phyloP scores from a whole-genome alignment of 2,113 vertebrate species.

The Tragelaphus buxtoni region DNA sequence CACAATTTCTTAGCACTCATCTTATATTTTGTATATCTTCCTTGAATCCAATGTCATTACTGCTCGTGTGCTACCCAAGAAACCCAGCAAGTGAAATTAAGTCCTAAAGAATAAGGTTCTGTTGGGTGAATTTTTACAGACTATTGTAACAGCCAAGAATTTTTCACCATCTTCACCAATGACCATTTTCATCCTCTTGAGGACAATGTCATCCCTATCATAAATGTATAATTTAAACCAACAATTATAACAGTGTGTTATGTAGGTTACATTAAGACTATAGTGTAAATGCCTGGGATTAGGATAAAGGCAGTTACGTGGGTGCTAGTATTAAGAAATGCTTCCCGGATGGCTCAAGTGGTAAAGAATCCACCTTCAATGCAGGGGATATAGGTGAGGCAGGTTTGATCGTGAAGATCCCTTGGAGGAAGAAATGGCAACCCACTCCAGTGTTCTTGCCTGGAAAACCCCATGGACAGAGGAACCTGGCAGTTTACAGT shows the following conservation, averaged over 20 bases:
- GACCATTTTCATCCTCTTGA: background rate
- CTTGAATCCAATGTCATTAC: background rate
- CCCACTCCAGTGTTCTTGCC: background rate
- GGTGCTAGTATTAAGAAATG: background rate
- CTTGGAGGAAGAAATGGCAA: background rate
- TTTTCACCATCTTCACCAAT: background rate
- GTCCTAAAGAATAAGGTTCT: background rate
- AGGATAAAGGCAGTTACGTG: background rate
- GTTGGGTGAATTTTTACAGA: background rate
- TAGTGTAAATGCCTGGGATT: background rate
- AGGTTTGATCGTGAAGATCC: background rate
- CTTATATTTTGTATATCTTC: background rate
- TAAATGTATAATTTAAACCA: background rate
- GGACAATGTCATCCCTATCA: background rate
- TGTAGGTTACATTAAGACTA: background rate
- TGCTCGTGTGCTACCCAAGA: background rate
- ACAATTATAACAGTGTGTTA: background rate
- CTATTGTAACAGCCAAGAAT: background rate
- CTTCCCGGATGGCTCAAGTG: fast-evolving
- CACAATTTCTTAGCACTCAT: background rate
- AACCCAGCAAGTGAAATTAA: background rate
- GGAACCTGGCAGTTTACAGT: background rate
- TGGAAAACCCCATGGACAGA: background rate
- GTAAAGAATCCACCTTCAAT: background rate
- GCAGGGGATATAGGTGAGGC: fast-evolving